phyloP scores from a whole-genome alignment of 2,113 vertebrate genomes.

The Xiphophorus couchianus region DNA sequence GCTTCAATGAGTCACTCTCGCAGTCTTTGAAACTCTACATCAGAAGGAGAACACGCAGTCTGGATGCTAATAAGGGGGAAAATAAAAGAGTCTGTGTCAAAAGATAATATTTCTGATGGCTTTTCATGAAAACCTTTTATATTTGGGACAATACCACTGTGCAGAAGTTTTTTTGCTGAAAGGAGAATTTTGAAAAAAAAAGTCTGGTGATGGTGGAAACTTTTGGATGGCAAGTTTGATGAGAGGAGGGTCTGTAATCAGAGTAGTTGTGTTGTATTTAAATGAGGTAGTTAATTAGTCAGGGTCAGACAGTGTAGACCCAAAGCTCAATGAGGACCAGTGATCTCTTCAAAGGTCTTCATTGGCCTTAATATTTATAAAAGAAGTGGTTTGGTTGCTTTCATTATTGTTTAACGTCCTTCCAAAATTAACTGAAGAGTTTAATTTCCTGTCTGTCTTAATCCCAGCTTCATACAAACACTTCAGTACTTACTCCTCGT shows the following conservation, averaged over 20 bases:
- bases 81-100: not conserved
- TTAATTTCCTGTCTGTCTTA: not conserved
- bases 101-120: not conserved
- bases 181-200: not conserved
- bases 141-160: not conserved
- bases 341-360: conserved; percentile 17
- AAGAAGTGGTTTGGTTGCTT: not conserved
- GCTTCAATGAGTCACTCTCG: conserved; percentile 64
- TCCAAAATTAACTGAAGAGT: not conserved
- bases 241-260: too few species aligned
- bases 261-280: not conserved
- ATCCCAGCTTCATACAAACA: not conserved
- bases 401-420: not conserved
- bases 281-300: conserved; percentile 37
- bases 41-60: conserved; percentile 33
- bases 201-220: not conserved
- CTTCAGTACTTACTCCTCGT: not conserved
- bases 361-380: too few species aligned
- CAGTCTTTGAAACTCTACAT: conserved; percentile 33
- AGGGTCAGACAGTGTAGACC: not conserved
- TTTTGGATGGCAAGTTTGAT: too few species aligned
- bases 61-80: conserved; percentile 27
- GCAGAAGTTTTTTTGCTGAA: too few species aligned
- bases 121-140: conserved; percentile 5
- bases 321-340: conserved; percentile 56